Evolutionary conservation across 2,888 invertebrate genomes (phyloP).

Genomic region (Sycophila texana): DNA sequence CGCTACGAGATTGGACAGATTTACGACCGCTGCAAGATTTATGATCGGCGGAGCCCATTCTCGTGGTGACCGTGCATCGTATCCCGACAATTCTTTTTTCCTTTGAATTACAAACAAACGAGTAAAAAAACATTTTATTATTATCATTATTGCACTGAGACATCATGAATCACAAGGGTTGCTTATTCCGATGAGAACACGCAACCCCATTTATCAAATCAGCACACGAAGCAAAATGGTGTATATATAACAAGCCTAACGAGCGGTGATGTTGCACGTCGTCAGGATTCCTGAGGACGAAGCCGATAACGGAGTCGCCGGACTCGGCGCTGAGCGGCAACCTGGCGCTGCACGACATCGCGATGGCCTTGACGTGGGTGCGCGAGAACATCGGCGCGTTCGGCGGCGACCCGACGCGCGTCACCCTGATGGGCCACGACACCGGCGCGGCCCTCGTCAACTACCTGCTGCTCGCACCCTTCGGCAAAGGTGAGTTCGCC

Average conservation of each 20-base stretch:
- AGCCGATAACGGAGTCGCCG: slow-evolving; percentile 72
- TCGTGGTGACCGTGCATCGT: too few relatives aligned
- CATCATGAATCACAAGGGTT: too few relatives aligned
- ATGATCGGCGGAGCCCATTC: too few relatives aligned
- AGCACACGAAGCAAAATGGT: not conserved
- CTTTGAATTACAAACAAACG: too few relatives aligned
- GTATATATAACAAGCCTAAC: not conserved
- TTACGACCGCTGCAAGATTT: too few relatives aligned
- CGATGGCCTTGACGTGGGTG: slow-evolving; percentile 90
- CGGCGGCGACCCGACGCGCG: slow-evolving; percentile 89
- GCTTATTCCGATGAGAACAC: too few relatives aligned
- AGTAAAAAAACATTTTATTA: too few relatives aligned
- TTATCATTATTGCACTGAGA: too few relatives aligned
- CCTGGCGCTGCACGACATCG: slow-evolving; percentile 88
- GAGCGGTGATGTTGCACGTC: not conserved
- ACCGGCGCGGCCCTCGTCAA: slow-evolving; percentile 92
- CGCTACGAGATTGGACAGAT: too few relatives aligned
- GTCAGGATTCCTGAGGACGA: slow-evolving; percentile 79
- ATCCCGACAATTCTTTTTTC: too few relatives aligned
- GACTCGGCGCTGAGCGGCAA: slow-evolving; percentile 78
- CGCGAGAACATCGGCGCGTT: slow-evolving; percentile 89
- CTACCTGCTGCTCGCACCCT: slow-evolving; percentile 88
- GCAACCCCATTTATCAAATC: too few relatives aligned
- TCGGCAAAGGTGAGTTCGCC: slow-evolving; percentile 81
- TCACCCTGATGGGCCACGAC: slow-evolving; percentile 91